Conservation (phyloP, 2,888 invertebrate genomes). For the Dimorphilus gyrociliatus region DNA sequence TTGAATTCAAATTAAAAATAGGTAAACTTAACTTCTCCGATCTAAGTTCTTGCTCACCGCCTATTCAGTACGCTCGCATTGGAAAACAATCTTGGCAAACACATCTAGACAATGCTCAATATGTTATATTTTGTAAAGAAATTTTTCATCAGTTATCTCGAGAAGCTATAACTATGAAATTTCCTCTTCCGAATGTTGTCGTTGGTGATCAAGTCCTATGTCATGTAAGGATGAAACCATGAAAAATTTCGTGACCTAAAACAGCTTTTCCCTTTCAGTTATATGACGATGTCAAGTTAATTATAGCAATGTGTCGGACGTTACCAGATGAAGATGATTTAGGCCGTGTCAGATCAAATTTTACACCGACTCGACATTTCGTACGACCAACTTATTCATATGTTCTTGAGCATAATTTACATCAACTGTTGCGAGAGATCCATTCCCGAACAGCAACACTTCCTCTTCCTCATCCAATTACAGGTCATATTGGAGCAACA, state of each 20-base stretch:
- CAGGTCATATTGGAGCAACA: slow-evolving; percentile 79
- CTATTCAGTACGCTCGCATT: too few relatives aligned
- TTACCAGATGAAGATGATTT: too few relatives aligned
- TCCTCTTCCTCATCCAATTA: slow-evolving; percentile 84
- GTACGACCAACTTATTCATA: too few relatives aligned
- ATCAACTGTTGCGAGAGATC: slow-evolving; percentile 76
- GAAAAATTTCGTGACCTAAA: neutral
- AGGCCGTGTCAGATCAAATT: too few relatives aligned
- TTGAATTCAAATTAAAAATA: too few relatives aligned
- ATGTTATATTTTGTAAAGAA: slow-evolving; percentile 90
- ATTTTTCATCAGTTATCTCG: slow-evolving; percentile 79
- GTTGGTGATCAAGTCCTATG: slow-evolving; percentile 93
- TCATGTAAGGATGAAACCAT: slow-evolving; percentile 46
- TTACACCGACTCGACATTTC: too few relatives aligned
- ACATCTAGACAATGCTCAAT: slow-evolving; percentile 87
- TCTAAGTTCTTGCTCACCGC: too few relatives aligned
- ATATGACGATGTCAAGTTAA: slow-evolving; percentile 76
- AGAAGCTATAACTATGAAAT: slow-evolving; percentile 80
- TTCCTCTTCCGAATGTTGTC: slow-evolving; percentile 86
- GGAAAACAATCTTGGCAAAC: too few relatives aligned
- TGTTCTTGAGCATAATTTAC: slow-evolving; percentile 86
- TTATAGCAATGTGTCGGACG: slow-evolving; percentile 78
- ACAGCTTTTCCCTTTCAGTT: slow-evolving; percentile 44
- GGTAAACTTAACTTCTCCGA: too few relatives aligned
- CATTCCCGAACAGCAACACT: too few relatives aligned